Percentiles rank a stretch among this genome's conserved stretches.
phyloP scores from a whole-genome alignment of 2,797 vertebrate genomes.

The Acanthiza pusilla region DNA sequence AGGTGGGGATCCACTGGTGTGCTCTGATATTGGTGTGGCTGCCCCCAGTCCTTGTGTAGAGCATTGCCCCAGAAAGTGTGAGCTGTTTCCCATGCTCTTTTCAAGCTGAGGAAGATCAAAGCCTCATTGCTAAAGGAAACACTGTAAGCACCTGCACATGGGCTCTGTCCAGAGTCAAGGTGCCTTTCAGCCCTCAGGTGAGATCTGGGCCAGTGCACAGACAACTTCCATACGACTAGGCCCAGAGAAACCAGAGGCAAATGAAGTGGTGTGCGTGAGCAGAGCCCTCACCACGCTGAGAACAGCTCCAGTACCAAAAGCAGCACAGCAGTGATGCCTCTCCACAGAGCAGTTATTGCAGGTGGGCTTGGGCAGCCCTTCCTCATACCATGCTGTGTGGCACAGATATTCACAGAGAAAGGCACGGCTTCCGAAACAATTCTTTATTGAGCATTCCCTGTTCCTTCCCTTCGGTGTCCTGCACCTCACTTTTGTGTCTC shows the following conservation, averaged over 20 bases:
- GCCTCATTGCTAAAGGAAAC: neutral
- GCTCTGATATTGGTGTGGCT: neutral
- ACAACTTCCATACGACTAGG: neutral
- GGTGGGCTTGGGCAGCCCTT: neutral
- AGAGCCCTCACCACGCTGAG: neutral
- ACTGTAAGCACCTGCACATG: rapidly evolving
- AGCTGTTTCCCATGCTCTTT: neutral
- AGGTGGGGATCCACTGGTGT: neutral
- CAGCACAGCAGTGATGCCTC: neutral
- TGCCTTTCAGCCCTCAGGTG: neutral
- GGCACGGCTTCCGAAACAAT: neutral
- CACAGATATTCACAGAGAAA: neutral
- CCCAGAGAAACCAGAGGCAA: neutral
- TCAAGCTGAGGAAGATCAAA: neutral
- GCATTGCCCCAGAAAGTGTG: neutral
- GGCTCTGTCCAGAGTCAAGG: neutral
- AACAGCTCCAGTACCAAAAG: neutral
- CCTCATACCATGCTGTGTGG: neutral
- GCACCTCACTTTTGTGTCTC: neutral
- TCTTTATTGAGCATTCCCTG: neutral
- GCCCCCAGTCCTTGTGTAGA: neutral
- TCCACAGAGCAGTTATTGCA: neutral
- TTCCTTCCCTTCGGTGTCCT: neutral
- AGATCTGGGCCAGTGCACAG: neutral
- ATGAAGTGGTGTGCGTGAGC: neutral